These are phyloP conservation scores for Lynx canadensis DNA, from an alignment of 2,113 vertebrate species.

Conservation along the genomic window DNA sequence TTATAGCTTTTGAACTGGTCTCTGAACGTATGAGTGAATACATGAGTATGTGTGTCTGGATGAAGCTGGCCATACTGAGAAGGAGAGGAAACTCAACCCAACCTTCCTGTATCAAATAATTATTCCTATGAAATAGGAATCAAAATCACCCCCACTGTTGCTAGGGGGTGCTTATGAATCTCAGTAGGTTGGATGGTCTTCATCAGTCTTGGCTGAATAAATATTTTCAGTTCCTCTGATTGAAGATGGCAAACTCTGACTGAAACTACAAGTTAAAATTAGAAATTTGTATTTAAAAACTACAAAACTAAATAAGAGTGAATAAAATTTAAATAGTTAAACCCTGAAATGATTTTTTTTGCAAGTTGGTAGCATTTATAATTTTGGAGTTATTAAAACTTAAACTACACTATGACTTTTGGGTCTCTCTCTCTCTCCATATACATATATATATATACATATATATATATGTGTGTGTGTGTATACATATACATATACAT, in stretches of 20 bases:
- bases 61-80: background rate
- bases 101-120: background rate
- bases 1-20: background rate
- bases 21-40: background rate
- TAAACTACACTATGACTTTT: background rate
- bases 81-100: background rate
- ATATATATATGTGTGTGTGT: no score
- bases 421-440: no score
- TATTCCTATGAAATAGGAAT: background rate
- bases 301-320: background rate
- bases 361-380: background rate
- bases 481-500: background rate
- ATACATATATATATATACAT: no score
- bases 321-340: slow-evolving; percentile 9
- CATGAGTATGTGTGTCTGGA: background rate
- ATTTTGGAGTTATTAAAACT: background rate
- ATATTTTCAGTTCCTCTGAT: background rate
- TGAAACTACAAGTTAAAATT: background rate
- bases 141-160: background rate
- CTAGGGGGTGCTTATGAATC: background rate
- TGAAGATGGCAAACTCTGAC: background rate
- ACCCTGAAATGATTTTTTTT: background rate
- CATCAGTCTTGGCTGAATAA: background rate
- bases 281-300: background rate
- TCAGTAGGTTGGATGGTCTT: background rate